Conservation (phyloP, 2,888 invertebrate genomes). For the Smittia sp. region DNA sequence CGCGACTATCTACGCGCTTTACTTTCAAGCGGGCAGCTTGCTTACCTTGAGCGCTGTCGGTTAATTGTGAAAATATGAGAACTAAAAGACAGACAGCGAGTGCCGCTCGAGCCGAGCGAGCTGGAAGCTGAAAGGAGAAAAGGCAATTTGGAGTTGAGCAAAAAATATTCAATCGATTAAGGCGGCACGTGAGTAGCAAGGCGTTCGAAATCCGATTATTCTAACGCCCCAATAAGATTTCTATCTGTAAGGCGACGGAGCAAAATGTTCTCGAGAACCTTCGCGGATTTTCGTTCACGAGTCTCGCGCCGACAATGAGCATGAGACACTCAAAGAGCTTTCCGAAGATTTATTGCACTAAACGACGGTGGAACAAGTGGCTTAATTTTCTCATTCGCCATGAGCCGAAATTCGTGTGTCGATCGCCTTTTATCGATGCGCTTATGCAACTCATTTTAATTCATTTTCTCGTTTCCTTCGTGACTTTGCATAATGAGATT, state of each 20-base stretch:
- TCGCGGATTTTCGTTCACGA: too few relatives aligned
- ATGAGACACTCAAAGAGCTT: background rate
- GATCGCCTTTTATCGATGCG: background rate
- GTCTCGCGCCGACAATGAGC: too few relatives aligned
- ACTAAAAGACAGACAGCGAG: conserved; percentile 58
- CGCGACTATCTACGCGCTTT: background rate
- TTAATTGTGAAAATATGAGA: conserved; percentile 58
- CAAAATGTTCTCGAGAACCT: too few relatives aligned
- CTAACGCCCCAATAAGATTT: too few relatives aligned
- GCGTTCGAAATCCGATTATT: too few relatives aligned
- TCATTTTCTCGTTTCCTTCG: background rate
- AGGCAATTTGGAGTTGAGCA: background rate
- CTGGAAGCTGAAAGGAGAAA: conserved; percentile 58
- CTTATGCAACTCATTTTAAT: background rate
- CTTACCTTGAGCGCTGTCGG: conserved; percentile 60
- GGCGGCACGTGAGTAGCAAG: too few relatives aligned
- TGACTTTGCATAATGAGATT: background rate
- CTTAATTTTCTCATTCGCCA: background rate
- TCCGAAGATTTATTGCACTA: background rate
- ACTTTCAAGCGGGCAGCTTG: background rate
- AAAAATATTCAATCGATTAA: background rate
- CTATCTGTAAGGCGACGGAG: too few relatives aligned
- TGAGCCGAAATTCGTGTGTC: background rate
- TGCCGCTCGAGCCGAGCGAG: conserved; percentile 59
- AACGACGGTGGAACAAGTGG: background rate